Percentiles rank a stretch among this genome's conserved stretches.
Evolutionary conservation across 2,113 vertebrate species (phyloP).

Genomic region (Chascanopsetta lugubris): DNA sequence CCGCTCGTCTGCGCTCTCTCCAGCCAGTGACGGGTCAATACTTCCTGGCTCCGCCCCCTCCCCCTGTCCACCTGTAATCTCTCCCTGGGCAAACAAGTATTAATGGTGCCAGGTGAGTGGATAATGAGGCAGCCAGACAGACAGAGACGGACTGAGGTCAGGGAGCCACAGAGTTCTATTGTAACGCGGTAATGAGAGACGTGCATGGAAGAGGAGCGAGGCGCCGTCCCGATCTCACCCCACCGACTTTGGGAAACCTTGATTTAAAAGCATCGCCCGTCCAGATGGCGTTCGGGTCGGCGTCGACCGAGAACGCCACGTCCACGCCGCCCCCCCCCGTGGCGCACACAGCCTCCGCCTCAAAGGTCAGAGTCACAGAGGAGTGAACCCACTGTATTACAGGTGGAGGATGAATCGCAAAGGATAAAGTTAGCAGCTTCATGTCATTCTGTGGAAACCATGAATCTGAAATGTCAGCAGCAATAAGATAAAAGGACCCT

Average conservation of each 20-base stretch:
- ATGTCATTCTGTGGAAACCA: constrained; percentile 6
- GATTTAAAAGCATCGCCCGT: constrained; percentile 49
- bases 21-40: constrained; percentile 51
- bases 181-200: constrained; percentile 18
- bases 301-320: constrained; percentile 2
- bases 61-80: constrained; percentile 37
- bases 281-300: constrained; percentile 39
- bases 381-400: constrained; percentile 29
- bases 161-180: constrained; percentile 31
- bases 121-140: constrained; percentile 69
- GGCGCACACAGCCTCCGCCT: constrained; percentile 6
- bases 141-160: constrained; percentile 25
- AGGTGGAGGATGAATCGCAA: constrained; percentile 23
- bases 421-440: constrained; percentile 6
- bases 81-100: constrained; percentile 60
- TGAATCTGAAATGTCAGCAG: constrained; percentile 10
- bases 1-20: constrained; percentile 28
- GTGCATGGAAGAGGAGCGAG: constrained; percentile 2
- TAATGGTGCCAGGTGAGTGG: constrained; percentile 60
- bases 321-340: constrained; percentile 5
- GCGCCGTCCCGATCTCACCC: constrained; percentile 22
- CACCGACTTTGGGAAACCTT: constrained; percentile 39
- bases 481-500: constrained; percentile 13
- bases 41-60: constrained; percentile 10
- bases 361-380: constrained; percentile 39